These are phyloP conservation scores for Lerista edwardsae DNA, from an alignment of 2,797 vertebrate genomes.

Conservation along the genomic window DNA sequence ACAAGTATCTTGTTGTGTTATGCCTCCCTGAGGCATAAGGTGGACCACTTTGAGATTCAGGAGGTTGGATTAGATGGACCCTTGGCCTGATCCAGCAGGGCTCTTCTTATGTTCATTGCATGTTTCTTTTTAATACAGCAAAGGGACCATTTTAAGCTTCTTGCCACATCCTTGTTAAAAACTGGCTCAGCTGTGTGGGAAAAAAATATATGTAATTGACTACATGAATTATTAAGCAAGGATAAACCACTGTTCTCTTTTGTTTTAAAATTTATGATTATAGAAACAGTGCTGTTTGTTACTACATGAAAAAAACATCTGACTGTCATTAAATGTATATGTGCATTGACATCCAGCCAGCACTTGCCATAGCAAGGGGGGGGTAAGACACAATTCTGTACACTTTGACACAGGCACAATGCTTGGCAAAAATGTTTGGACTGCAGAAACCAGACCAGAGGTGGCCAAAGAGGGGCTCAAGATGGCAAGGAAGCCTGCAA, in stretches of 20 bases:
- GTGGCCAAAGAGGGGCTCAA: background rate
- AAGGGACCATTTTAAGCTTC: background rate
- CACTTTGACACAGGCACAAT: background rate
- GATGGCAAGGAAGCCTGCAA: background rate
- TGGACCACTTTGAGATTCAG: too few relatives aligned
- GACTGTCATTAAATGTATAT: slow-evolving; percentile 18
- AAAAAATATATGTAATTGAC: slow-evolving; percentile 15
- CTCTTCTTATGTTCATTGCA: background rate
- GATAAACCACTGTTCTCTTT: slow-evolving; percentile 6
- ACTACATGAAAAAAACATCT: slow-evolving; percentile 38
- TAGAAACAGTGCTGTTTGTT: slow-evolving; percentile 18
- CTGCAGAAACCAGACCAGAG: background rate
- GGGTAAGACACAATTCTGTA: background rate
- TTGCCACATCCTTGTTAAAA: slow-evolving; percentile 38
- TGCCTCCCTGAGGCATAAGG: too few relatives aligned
- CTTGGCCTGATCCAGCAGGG: too few relatives aligned
- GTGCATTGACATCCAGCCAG: background rate
- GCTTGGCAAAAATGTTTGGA: fast-evolving
- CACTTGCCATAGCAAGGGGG: background rate
- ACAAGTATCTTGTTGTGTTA: too few relatives aligned
- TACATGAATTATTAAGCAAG: slow-evolving; percentile 27
- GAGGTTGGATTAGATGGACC: too few relatives aligned
- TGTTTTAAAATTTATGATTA: slow-evolving; percentile 31
- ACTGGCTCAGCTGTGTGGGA: background rate
- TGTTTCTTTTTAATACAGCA: slow-evolving; percentile 17